Evolutionary conservation across 92 coral and sea anemone genomes (phyloP).

Genomic region (Ricordea florida): DNA sequence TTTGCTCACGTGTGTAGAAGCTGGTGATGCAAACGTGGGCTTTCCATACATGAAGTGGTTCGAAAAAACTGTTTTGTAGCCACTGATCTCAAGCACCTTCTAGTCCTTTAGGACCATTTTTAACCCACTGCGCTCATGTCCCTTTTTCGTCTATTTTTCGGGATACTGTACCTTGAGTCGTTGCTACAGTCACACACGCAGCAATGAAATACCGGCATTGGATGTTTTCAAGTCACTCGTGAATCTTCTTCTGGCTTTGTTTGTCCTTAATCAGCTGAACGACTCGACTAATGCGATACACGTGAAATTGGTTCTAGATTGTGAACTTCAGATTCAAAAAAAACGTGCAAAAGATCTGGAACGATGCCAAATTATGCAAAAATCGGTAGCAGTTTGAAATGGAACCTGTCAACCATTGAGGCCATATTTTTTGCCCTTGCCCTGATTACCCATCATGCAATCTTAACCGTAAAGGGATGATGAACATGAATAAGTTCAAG

Average conservation of each 20-base stretch:
- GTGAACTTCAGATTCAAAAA: too few relatives aligned
- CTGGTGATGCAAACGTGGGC: background rate
- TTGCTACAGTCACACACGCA: too few relatives aligned
- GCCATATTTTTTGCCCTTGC: background rate
- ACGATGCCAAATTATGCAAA: background rate
- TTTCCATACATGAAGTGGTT: conserved; percentile 43
- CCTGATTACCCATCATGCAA: conserved; percentile 8
- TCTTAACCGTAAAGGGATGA: background rate
- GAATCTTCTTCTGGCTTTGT: too few relatives aligned
- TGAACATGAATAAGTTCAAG: too few relatives aligned
- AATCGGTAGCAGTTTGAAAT: background rate
- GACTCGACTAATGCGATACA: too few relatives aligned
- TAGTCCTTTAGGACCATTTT: conserved; percentile 13
- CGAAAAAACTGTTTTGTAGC: conserved; percentile 22
- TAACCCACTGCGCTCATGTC: conserved; percentile 5
- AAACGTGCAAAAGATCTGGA: background rate
- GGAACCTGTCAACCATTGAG: background rate
- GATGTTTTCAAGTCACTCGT: too few relatives aligned
- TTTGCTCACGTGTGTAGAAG: conserved; percentile 3
- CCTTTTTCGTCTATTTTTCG: too few relatives aligned
- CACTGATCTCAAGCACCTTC: background rate
- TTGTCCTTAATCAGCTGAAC: too few relatives aligned
- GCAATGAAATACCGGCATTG: too few relatives aligned
- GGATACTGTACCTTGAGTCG: too few relatives aligned
- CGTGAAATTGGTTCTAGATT: too few relatives aligned